These are phyloP conservation scores for Heteromormyrus szaboi DNA, from an alignment of 2,797 vertebrate species.

Conservation along the genomic window DNA sequence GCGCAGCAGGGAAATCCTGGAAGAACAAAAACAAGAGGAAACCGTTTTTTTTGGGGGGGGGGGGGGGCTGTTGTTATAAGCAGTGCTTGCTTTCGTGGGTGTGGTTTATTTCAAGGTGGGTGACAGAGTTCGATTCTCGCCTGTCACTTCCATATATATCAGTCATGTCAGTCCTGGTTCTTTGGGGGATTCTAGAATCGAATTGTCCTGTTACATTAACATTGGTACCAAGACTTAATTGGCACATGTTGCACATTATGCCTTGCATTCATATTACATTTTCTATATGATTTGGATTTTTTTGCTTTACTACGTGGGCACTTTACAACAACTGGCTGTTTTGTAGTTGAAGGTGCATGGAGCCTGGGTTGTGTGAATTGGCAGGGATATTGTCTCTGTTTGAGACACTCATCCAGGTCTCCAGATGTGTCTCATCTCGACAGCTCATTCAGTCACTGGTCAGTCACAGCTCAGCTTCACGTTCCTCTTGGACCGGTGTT, in stretches of 20 bases:
- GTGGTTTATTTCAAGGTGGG: neutral
- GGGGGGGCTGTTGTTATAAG: neutral
- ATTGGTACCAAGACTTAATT: neutral
- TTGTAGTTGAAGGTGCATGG: neutral
- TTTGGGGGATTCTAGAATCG: neutral
- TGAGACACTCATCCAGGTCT: neutral
- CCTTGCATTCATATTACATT: slow-evolving; percentile 34
- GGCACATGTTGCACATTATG: neutral
- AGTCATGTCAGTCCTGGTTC: neutral
- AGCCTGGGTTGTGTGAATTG: neutral
- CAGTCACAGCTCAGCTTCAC: slow-evolving; percentile 51
- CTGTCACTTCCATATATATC: neutral
- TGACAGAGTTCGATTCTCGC: neutral
- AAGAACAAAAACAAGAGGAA: neutral
- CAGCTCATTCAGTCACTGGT: slow-evolving; percentile 43
- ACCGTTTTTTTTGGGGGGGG: neutral
- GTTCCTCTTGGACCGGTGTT: neutral
- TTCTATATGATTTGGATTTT: slow-evolving; percentile 28
- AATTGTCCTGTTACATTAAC: neutral
- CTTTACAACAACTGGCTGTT: neutral
- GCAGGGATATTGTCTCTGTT: neutral
- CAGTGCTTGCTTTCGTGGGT: neutral
- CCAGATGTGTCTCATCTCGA: neutral
- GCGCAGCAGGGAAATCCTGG: slow-evolving; percentile 20
- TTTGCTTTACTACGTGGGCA: neutral